Percentiles rank a stretch among this genome's conserved stretches.
Conservation (phyloP, 2,113 vertebrate species). For the Dicrurus megarhynchus region DNA sequence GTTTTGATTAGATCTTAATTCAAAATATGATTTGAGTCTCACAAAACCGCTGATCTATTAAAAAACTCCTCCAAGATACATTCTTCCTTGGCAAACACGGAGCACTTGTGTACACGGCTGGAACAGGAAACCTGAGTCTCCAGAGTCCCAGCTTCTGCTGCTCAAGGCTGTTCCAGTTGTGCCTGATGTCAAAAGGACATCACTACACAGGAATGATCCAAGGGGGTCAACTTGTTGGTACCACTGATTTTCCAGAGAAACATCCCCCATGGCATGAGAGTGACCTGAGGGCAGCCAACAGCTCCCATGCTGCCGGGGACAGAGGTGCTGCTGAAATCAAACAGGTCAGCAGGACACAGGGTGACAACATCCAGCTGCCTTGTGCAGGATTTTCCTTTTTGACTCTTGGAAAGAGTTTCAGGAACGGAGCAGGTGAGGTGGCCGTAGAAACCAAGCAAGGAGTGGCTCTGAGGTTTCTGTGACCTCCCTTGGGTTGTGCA, state of each 20-base stretch:
- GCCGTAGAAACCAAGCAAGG: background rate
- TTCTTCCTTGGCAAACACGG: background rate
- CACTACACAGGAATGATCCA: background rate
- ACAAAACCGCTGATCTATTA: background rate
- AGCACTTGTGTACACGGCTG: background rate
- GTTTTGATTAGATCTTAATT: background rate
- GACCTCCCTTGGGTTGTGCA: background rate
- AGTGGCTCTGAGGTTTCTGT: background rate
- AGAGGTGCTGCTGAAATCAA: background rate
- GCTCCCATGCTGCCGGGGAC: background rate
- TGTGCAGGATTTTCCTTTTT: rapidly evolving
- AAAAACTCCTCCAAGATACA: background rate
- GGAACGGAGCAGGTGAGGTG: background rate
- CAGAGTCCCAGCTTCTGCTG: background rate
- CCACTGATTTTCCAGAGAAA: background rate
- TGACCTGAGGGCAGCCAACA: background rate
- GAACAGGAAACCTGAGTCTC: background rate
- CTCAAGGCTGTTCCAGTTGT: background rate
- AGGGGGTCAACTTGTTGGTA: background rate
- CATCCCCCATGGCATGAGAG: background rate
- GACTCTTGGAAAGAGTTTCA: background rate
- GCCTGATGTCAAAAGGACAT: background rate
- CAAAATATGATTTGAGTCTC: background rate
- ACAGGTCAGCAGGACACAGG: background rate
- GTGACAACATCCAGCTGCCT: background rate